These are phyloP conservation scores for Mungos mungo DNA, from an alignment of 2,113 vertebrate genomes.

Conservation along the genomic window DNA sequence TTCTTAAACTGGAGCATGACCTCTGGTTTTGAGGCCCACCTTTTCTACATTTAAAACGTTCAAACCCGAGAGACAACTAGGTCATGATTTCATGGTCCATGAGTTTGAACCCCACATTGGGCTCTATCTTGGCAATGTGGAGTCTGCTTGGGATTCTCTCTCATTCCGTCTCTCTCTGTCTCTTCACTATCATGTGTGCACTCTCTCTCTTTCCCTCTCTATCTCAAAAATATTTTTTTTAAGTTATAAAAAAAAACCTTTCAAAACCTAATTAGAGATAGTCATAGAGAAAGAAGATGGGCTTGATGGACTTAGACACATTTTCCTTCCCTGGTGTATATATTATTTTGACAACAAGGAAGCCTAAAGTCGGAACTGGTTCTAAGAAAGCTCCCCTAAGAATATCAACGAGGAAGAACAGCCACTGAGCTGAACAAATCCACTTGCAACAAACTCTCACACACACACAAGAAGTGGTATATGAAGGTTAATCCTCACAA, in stretches of 20 bases:
- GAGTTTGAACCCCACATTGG: too few species aligned
- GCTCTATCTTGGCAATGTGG: too few species aligned
- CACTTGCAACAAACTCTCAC: constrained; percentile 33
- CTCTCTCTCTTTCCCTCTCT: too few species aligned
- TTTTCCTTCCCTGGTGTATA: constrained; percentile 35
- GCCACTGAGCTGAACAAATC: constrained; percentile 24
- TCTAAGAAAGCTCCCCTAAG: constrained; percentile 50
- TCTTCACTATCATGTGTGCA: too few species aligned
- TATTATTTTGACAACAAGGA: constrained; percentile 64
- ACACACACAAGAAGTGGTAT: background rate
- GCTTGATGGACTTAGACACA: constrained; percentile 1
- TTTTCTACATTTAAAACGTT: background rate
- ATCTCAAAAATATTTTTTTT: too few species aligned
- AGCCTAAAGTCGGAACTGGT: constrained; percentile 16
- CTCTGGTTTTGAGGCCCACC: background rate
- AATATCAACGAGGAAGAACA: constrained; percentile 63
- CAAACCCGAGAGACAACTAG: background rate
- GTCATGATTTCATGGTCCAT: too few species aligned
- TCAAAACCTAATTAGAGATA: constrained; percentile 23
- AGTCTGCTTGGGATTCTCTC: too few species aligned
- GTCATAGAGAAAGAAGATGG: constrained; percentile 57
- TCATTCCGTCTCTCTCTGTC: too few species aligned
- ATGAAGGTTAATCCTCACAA: constrained; percentile 47
- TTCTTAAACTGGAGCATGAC: background rate
- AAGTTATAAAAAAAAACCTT: background rate